Percentiles rank a stretch among this genome's conserved stretches.
These are phyloP conservation scores for Diplazon laetatorius DNA, from an alignment of 2,888 invertebrate species.

Conservation along the genomic window DNA sequence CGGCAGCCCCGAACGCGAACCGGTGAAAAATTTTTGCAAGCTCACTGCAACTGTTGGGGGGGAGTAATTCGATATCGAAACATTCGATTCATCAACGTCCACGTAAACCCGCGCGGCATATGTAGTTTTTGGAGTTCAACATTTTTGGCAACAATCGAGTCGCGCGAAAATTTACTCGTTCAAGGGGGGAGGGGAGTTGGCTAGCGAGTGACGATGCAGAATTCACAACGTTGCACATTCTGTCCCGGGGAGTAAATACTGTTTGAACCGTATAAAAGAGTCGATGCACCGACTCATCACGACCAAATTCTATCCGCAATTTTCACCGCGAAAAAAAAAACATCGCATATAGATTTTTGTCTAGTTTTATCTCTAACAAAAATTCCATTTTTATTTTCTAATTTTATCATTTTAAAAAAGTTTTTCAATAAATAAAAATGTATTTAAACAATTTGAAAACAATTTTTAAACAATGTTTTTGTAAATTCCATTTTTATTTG, in stretches of 20 bases:
- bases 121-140: too few species aligned
- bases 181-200: too few species aligned
- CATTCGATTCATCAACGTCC: conserved; percentile 14
- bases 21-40: conserved; percentile 6
- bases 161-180: neutral
- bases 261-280: conserved; percentile 5
- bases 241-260: neutral
- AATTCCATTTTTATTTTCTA: too few species aligned
- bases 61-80: conserved; percentile 4
- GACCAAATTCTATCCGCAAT: too few species aligned
- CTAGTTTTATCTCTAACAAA: too few species aligned
- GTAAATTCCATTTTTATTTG: too few species aligned
- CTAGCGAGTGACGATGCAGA: neutral
- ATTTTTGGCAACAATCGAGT: neutral
- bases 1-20: neutral
- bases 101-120: neutral
- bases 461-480: too few species aligned
- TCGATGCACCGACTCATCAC: neutral
- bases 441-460: too few species aligned
- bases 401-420: too few species aligned
- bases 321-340: too few species aligned
- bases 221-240: neutral
- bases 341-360: too few species aligned
- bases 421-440: too few species aligned
- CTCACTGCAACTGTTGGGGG: neutral